phyloP scores from a whole-genome alignment of 2,888 invertebrate species.

The Steromphala cineraria region DNA sequence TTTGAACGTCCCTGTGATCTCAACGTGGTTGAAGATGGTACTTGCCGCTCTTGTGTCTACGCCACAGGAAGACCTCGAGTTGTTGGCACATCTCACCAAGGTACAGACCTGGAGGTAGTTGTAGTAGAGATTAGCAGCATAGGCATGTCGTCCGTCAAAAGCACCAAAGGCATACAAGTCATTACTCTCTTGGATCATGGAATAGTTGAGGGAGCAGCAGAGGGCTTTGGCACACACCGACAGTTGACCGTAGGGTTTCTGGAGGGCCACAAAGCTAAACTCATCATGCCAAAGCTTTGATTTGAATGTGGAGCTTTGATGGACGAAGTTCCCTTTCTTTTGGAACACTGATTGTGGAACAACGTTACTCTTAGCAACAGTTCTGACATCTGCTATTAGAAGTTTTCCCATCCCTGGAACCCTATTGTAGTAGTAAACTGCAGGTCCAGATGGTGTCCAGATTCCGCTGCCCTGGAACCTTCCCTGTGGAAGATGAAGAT shows the following conservation, averaged over 20 bases:
- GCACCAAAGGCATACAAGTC: slow-evolving; percentile 60
- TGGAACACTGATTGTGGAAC: neutral
- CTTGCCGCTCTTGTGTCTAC: slow-evolving; percentile 28
- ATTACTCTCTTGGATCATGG: neutral
- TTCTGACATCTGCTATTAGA: slow-evolving; percentile 42
- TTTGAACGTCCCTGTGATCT: slow-evolving; percentile 41
- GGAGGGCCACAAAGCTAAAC: slow-evolving; percentile 48
- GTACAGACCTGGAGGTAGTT: slow-evolving; percentile 62
- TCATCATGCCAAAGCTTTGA: slow-evolving; percentile 47
- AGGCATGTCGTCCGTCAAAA: slow-evolving; percentile 59
- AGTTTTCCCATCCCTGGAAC: slow-evolving; percentile 35
- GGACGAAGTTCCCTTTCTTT: neutral
- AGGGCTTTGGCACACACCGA: slow-evolving; percentile 52
- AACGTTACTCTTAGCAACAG: neutral
- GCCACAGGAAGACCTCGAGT: slow-evolving; percentile 43
- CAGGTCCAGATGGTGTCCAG: slow-evolving; percentile 77
- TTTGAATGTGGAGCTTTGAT: slow-evolving; percentile 26
- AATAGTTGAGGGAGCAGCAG: slow-evolving; percentile 54
- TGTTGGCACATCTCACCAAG: slow-evolving; percentile 51
- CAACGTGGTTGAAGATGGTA: slow-evolving; percentile 39
- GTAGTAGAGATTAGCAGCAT: slow-evolving; percentile 54
- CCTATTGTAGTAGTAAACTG: slow-evolving; percentile 39
- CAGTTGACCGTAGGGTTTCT: slow-evolving; percentile 28
- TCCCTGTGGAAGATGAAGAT: slow-evolving; percentile 80
- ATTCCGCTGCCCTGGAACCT: slow-evolving; percentile 84